Conservation (phyloP, 2,113 vertebrate genomes). For the Dascyllus trimaculatus region DNA sequence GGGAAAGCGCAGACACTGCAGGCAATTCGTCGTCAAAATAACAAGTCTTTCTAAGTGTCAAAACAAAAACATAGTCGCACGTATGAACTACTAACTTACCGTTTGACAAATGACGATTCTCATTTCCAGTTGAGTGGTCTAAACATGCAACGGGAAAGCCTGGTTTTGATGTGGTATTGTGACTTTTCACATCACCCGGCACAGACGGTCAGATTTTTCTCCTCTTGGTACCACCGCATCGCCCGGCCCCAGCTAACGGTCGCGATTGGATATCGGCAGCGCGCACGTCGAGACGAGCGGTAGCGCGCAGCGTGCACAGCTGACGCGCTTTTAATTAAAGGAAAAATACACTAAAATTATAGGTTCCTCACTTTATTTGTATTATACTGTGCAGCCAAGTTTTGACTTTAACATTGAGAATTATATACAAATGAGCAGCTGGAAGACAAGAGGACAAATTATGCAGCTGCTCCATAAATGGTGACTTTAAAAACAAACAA, state of each 20-base stretch:
- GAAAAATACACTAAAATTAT: not conserved
- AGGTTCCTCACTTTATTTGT: not conserved
- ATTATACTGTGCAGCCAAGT: not conserved
- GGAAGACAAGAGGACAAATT: not conserved
- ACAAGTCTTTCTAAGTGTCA: slow-evolving; percentile 63
- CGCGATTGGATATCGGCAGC: slow-evolving; percentile 61
- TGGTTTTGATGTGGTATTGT: slow-evolving; percentile 37
- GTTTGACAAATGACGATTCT: slow-evolving; percentile 30
- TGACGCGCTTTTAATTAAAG: not conserved
- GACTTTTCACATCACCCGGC: slow-evolving; percentile 77
- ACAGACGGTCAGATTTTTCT: slow-evolving; percentile 76
- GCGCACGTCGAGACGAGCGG: slow-evolving; percentile 73
- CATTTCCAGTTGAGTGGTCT: slow-evolving; percentile 14
- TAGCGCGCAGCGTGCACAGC: slow-evolving; percentile 42
- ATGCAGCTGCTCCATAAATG: slow-evolving; percentile 1
- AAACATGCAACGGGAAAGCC: not conserved
- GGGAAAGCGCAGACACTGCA: slow-evolving; percentile 80
- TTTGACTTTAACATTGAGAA: not conserved
- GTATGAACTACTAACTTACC: slow-evolving; percentile 64
- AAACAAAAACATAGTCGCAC: slow-evolving; percentile 25
- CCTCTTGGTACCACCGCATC: slow-evolving; percentile 78
- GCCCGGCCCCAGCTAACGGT: slow-evolving; percentile 74
- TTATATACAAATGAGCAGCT: not conserved
- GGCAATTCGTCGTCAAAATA: slow-evolving; percentile 78
- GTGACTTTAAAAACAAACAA: not conserved